phyloP scores from a whole-genome alignment of 2,113 vertebrate genomes.

The Gymnarchus niloticus region DNA sequence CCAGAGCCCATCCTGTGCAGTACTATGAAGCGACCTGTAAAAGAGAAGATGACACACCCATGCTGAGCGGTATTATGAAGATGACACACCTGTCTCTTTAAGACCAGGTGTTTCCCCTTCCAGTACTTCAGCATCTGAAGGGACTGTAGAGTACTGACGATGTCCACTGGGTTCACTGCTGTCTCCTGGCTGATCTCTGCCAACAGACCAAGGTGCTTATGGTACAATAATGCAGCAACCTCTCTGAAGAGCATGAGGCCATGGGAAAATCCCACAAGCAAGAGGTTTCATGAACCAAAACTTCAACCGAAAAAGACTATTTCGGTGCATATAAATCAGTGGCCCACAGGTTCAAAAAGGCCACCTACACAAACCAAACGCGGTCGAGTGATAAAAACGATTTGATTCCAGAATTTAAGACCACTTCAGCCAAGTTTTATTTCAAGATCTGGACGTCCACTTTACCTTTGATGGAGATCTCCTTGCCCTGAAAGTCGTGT shows the following conservation, averaged over 20 bases:
- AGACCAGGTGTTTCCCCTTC: slow-evolving; percentile 95
- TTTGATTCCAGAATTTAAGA: neutral
- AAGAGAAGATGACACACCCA: neutral
- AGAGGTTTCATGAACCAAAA: too few species aligned
- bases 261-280: too few species aligned
- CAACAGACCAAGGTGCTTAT: neutral
- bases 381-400: too few species aligned
- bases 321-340: too few species aligned
- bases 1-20: too few species aligned
- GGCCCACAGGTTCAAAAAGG: too few species aligned
- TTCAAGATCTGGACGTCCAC: neutral
- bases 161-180: slow-evolving; percentile 94
- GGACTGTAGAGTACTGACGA: slow-evolving; percentile 95
- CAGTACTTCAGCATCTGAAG: slow-evolving; percentile 99
- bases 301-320: too few species aligned
- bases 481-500: slow-evolving; percentile 96
- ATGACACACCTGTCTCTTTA: slow-evolving; percentile 87
- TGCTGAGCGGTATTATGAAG: neutral
- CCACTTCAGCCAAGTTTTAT: neutral
- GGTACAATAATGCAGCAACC: neutral
- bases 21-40: too few species aligned
- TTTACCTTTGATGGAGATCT: slow-evolving; percentile 97
- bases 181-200: slow-evolving; percentile 98
- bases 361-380: too few species aligned
- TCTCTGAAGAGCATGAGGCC: too few species aligned